A percentile compares a stretch with the other conserved stretches of the same genome.
Evolutionary conservation across 2,888 invertebrate species (phyloP).

Genomic region (Zele albiditarsus): DNA sequence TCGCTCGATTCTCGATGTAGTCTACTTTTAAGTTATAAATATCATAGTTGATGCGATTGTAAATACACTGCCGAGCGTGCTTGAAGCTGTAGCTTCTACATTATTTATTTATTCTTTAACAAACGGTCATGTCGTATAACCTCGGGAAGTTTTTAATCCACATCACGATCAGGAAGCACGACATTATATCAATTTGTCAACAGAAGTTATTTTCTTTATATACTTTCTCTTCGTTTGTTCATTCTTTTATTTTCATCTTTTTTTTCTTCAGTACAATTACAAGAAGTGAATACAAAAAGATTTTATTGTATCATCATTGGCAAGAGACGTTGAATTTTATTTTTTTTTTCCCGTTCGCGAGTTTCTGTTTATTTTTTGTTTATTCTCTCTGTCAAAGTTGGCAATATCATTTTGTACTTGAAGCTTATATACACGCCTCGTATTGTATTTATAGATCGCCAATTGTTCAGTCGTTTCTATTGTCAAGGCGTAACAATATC

Average conservation of each 20-base stretch:
- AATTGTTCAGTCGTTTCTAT: constrained; percentile 57
- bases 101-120: constrained; percentile 34
- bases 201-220: background rate
- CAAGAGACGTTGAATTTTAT: background rate
- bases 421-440: constrained; percentile 70
- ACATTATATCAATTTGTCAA: constrained; percentile 3
- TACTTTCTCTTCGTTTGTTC: background rate
- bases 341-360: constrained; percentile 24
- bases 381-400: constrained; percentile 64
- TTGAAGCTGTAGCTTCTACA: constrained; percentile 67
- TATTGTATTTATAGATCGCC: constrained; percentile 72
- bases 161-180: constrained; percentile 10
- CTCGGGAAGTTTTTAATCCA: constrained; percentile 13
- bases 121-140: constrained; percentile 29
- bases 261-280: background rate
- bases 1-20: constrained; percentile 43
- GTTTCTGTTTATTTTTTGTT: constrained; percentile 55
- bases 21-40: constrained; percentile 65
- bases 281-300: background rate
- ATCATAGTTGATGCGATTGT: constrained; percentile 68
- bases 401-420: constrained; percentile 66
- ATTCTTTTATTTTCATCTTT: background rate
- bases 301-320: background rate
- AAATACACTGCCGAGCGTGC: constrained; percentile 72
- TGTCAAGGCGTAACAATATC: constrained; percentile 13